A percentile compares a stretch with the other conserved stretches of the same genome.
Conservation (phyloP, 1,140 invertebrate genomes). For the Cyphomyrmex costatus region DNA sequence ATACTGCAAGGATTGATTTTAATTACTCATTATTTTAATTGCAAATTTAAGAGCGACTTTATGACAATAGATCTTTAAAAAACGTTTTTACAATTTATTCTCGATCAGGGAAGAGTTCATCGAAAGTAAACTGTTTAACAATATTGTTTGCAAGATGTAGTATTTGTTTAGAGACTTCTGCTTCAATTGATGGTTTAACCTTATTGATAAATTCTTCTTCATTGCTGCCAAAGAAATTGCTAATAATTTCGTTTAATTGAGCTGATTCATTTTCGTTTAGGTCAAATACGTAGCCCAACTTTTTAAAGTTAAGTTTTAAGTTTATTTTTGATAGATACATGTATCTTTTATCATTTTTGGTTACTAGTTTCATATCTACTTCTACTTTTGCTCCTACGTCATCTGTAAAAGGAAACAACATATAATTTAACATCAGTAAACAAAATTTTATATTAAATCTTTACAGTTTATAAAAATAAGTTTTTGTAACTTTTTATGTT, state of each 20-base stretch:
- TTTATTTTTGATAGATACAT: conserved; percentile 77
- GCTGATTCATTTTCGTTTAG: conserved; percentile 46
- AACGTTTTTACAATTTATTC: conserved; percentile 65
- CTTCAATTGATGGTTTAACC: conserved; percentile 78
- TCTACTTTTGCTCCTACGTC: conserved; percentile 47
- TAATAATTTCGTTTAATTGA: conserved; percentile 54
- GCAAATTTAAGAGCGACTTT: not conserved
- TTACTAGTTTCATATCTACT: conserved; percentile 2
- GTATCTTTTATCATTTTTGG: conserved; percentile 69
- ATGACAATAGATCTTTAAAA: not conserved
- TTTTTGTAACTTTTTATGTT: not conserved
- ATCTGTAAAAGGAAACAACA: conserved; percentile 65
- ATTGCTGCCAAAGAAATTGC: conserved; percentile 63
- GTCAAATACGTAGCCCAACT: conserved; percentile 67
- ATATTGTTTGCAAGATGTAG: conserved; percentile 78
- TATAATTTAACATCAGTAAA: not conserved
- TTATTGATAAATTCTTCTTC: conserved; percentile 76
- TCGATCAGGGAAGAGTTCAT: conserved; percentile 82
- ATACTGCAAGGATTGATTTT: not conserved
- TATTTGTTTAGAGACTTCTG: conserved; percentile 72
- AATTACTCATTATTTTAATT: not conserved
- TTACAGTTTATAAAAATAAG: not conserved
- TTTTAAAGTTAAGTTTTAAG: conserved; percentile 71
- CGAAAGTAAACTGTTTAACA: conserved; percentile 80
- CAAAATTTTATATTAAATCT: not conserved